Percentiles rank a stretch among this genome's conserved stretches.
These are phyloP conservation scores for Brienomyrus longianalis DNA, from an alignment of 2,113 vertebrate species.

Conservation along the genomic window DNA sequence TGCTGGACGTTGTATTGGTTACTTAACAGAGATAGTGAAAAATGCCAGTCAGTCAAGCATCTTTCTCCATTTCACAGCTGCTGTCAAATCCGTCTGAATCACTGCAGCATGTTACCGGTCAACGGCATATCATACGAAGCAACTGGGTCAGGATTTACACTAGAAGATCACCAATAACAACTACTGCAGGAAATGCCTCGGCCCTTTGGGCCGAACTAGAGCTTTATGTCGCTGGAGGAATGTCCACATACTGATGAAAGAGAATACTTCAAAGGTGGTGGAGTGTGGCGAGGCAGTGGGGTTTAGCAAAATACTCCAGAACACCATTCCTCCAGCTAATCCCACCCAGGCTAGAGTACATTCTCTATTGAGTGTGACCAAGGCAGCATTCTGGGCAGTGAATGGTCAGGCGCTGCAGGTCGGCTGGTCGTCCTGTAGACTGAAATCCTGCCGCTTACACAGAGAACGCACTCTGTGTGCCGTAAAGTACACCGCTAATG, in stretches of 20 bases:
- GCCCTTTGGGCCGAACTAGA: background rate
- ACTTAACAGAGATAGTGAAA: background rate
- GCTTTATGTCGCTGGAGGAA: background rate
- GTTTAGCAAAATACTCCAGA: background rate
- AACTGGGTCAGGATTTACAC: background rate
- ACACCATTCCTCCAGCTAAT: background rate
- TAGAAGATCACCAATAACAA: background rate
- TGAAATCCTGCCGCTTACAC: background rate
- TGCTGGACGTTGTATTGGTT: background rate
- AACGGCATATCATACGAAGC: background rate
- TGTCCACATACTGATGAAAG: background rate
- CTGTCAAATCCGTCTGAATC: background rate
- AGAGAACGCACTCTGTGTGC: background rate
- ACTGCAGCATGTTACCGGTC: background rate
- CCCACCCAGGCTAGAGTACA: background rate
- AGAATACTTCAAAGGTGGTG: background rate
- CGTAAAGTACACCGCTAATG: background rate
- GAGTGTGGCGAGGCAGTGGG: background rate
- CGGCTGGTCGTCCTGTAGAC: background rate
- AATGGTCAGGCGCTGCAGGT: background rate
- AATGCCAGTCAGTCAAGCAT: background rate
- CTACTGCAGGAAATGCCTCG: background rate
- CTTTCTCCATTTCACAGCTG: background rate
- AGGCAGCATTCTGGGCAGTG: background rate
- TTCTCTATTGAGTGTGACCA: background rate